phyloP scores from a whole-genome alignment of 2,113 vertebrate genomes.

The Etheostoma spectabile region DNA sequence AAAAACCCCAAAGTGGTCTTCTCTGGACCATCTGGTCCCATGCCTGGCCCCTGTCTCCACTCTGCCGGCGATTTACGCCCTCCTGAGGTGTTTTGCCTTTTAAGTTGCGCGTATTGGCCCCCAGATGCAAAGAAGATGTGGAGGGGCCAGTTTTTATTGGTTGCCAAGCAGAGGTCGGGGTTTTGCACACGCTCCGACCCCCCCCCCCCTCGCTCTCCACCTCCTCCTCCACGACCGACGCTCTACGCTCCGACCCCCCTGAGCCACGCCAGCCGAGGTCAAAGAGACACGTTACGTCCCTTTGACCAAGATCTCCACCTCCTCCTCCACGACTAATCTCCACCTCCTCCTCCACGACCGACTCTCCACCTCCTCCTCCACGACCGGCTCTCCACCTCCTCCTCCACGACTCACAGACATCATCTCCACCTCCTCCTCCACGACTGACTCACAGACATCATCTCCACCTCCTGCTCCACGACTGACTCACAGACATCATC shows the following conservation, averaged over 20 bases:
- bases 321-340: too few relatives aligned
- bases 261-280: conserved; percentile 57
- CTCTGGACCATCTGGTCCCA: conserved; percentile 81
- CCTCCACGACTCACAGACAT: too few relatives aligned
- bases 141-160: conserved; percentile 78
- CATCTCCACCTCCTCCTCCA: too few relatives aligned
- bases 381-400: too few relatives aligned
- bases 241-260: too few relatives aligned
- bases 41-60: conserved; percentile 74
- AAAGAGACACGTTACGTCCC: conserved; percentile 43
- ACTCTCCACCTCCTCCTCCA: too few relatives aligned
- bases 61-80: conserved; percentile 77
- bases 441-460: too few relatives aligned
- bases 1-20: conserved; percentile 25
- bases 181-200: conserved; percentile 60
- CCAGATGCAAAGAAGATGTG: conserved; percentile 83
- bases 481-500: too few relatives aligned
- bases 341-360: too few relatives aligned
- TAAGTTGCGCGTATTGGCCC: conserved; percentile 81
- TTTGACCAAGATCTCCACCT: too few relatives aligned
- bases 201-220: conserved; percentile 29
- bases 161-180: conserved; percentile 78
- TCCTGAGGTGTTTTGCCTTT: conserved; percentile 82
- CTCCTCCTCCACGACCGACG: too few relatives aligned
- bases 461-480: too few relatives aligned